These are phyloP conservation scores for Vidua macroura DNA, from an alignment of 2,113 vertebrate species.

Conservation along the genomic window DNA sequence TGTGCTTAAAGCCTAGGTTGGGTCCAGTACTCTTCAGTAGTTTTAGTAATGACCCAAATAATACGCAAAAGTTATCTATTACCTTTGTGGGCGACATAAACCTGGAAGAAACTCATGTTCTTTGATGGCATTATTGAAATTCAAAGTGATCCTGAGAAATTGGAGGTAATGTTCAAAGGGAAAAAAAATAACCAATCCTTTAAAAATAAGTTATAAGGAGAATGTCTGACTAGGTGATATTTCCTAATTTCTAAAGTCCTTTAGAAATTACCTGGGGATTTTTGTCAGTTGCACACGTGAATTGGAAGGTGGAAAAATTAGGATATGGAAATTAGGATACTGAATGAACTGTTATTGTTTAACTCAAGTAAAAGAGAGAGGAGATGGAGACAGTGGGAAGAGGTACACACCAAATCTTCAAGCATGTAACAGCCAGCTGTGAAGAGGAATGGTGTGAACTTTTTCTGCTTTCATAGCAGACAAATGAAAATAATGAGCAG, in stretches of 20 bases:
- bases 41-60: background rate
- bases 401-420: background rate
- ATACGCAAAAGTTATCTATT: background rate
- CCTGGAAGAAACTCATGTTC: background rate
- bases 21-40: background rate
- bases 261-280: background rate
- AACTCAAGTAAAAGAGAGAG: background rate
- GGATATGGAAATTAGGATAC: background rate
- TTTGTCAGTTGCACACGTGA: background rate
- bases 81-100: background rate
- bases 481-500: conserved; percentile 11
- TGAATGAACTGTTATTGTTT: background rate
- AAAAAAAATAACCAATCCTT: background rate
- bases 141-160: background rate
- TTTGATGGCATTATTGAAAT: background rate
- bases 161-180: background rate
- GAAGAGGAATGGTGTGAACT: background rate
- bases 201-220: background rate
- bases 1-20: background rate
- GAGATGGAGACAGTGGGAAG: background rate
- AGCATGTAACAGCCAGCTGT: background rate
- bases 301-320: background rate
- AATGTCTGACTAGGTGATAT: background rate
- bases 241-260: background rate
- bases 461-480: background rate